phyloP scores from a whole-genome alignment of 2,888 invertebrate genomes.

The Xanthostigma xanthostigma region DNA sequence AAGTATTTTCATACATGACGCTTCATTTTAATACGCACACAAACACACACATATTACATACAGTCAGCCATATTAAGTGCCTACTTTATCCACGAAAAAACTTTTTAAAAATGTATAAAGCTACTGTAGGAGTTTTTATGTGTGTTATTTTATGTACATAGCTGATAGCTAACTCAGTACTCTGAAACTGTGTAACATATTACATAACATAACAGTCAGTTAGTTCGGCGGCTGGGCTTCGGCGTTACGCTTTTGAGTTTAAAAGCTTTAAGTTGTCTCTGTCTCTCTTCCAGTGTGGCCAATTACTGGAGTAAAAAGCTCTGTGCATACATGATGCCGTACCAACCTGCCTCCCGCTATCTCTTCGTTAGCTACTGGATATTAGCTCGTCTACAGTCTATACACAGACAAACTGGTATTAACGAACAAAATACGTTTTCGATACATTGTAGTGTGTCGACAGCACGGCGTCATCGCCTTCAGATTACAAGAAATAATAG shows the following conservation, averaged over 20 bases:
- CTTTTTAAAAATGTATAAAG: not conserved
- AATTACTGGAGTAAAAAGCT: conserved; percentile 30
- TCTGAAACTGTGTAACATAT: too few species aligned
- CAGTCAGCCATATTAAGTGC: not conserved
- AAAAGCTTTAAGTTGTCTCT: conserved; percentile 28
- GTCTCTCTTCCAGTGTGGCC: conserved; percentile 23
- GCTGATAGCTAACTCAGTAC: not conserved
- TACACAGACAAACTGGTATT: too few species aligned
- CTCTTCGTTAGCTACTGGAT: too few species aligned
- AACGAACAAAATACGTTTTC: too few species aligned
- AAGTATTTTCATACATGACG: not conserved
- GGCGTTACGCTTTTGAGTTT: conserved; percentile 24
- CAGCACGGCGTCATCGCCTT: too few species aligned
- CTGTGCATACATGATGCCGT: conserved; percentile 26
- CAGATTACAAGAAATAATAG: too few species aligned
- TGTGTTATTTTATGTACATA: not conserved
- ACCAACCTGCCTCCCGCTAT: too few species aligned
- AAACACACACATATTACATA: not conserved
- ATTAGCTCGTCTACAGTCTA: too few species aligned
- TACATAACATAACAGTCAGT: too few species aligned
- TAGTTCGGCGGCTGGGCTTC: too few species aligned
- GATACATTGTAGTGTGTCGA: too few species aligned
- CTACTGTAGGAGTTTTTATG: not conserved
- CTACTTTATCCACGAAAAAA: not conserved
- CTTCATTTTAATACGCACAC: not conserved